A percentile compares a stretch with the other conserved stretches of the same genome.
phyloP scores from a whole-genome alignment of 2,797 vertebrate genomes.

The Pangasius krempfi region DNA sequence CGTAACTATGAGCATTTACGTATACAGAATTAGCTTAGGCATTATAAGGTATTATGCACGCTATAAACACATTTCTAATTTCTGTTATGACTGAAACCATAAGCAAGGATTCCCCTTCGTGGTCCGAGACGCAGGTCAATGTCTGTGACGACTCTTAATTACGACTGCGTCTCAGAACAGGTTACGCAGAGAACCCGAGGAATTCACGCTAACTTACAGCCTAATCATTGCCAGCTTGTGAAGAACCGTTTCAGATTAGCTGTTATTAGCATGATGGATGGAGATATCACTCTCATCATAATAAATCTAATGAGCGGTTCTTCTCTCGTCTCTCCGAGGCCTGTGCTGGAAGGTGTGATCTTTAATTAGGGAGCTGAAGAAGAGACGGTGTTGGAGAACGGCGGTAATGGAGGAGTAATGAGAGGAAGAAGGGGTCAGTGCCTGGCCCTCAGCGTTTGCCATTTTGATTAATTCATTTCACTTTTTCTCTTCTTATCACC shows the following conservation, averaged over 20 bases:
- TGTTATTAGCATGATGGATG: slow-evolving; percentile 84
- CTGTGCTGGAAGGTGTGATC: slow-evolving; percentile 78
- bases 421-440: slow-evolving; percentile 89
- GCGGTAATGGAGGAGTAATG: slow-evolving; percentile 86
- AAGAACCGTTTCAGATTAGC: slow-evolving; percentile 78
- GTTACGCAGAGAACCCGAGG: neutral
- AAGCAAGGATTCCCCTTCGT: neutral
- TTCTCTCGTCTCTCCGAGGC: slow-evolving; percentile 62
- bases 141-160: neutral
- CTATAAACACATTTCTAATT: neutral
- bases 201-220: neutral
- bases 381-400: slow-evolving; percentile 83
- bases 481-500: slow-evolving; percentile 81
- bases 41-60: neutral
- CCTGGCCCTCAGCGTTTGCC: slow-evolving; percentile 83
- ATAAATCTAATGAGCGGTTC: slow-evolving; percentile 70
- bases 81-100: neutral
- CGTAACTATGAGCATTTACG: neutral
- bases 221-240: slow-evolving; percentile 79
- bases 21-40: neutral
- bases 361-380: slow-evolving; percentile 91
- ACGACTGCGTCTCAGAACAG: neutral
- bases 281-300: slow-evolving; percentile 77
- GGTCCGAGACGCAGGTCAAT: neutral
- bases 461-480: slow-evolving; percentile 95